Evolutionary conservation across 2,113 vertebrate species (phyloP).

Genomic region (Crotophaga sulcirostris): DNA sequence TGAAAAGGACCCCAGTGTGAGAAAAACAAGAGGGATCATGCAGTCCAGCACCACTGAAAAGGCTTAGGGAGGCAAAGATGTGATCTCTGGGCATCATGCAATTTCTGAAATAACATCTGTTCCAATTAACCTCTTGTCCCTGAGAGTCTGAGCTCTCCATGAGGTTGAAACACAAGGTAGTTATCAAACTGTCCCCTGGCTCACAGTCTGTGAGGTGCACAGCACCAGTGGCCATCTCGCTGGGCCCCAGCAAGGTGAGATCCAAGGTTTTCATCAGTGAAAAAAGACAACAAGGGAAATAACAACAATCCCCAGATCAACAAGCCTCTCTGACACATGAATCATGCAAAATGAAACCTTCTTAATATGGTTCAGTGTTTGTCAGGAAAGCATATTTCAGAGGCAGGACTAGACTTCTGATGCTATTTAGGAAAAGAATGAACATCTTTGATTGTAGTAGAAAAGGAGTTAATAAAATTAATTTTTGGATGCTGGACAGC

Average conservation of each 20-base stretch:
- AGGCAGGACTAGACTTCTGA: background rate
- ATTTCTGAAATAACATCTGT: constrained; percentile 61
- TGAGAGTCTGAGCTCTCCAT: background rate
- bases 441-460: background rate
- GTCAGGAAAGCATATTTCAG: background rate
- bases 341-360: background rate
- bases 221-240: fast-evolving
- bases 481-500: background rate
- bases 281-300: background rate
- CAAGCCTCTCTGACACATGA: background rate
- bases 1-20: constrained; percentile 58
- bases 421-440: background rate
- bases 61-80: background rate
- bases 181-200: background rate
- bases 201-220: background rate
- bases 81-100: constrained; percentile 33
- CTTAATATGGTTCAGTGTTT: background rate
- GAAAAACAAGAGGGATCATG: constrained; percentile 21
- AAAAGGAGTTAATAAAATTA: background rate
- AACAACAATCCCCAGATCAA: background rate
- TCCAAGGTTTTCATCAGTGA: background rate
- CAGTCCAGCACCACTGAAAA: constrained; percentile 20
- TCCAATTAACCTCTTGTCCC: constrained; percentile 65
- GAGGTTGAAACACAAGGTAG: background rate
- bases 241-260: background rate